Conservation (phyloP, 2,113 vertebrate species). For the Genyomyrus donnyi region DNA sequence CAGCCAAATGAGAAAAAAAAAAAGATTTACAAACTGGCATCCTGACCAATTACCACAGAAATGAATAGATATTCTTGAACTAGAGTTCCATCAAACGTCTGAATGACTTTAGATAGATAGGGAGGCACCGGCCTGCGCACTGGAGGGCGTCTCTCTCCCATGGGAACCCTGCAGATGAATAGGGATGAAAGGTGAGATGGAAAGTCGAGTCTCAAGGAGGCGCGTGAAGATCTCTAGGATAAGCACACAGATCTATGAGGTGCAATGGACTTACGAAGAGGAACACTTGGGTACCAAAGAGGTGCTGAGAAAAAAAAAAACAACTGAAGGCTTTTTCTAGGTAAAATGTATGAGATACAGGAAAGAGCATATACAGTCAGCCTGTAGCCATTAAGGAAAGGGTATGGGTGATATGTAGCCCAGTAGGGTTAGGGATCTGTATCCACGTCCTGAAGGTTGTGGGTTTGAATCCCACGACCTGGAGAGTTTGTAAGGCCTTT, state of each 20-base stretch:
- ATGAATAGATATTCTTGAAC: not conserved
- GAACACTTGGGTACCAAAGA: not conserved
- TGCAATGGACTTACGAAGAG: not conserved
- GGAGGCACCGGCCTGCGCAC: not conserved
- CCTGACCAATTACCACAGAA: constrained; percentile 2
- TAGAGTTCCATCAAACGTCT: not conserved
- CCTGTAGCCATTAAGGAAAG: not conserved
- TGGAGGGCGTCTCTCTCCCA: not conserved
- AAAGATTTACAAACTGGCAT: constrained; percentile 14
- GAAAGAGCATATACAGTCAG: not conserved
- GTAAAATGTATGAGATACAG: not conserved
- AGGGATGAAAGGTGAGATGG: not conserved
- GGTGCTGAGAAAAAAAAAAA: not conserved
- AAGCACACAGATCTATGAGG: not conserved
- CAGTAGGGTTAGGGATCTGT: not conserved
- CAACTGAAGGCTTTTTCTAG: not conserved
- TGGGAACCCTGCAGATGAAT: not conserved
- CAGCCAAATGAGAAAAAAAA: not conserved
- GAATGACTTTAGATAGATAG: constrained; percentile 7
- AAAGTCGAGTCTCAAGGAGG: not conserved
- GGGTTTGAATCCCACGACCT: not conserved
- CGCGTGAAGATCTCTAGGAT: not conserved
- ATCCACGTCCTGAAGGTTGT: not conserved
- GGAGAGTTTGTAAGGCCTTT: not conserved
- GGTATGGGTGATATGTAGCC: not conserved